Base-by-base conservation (phyloP, 2,113 vertebrate genomes). In the Triplophysa tibetana region DNA sequence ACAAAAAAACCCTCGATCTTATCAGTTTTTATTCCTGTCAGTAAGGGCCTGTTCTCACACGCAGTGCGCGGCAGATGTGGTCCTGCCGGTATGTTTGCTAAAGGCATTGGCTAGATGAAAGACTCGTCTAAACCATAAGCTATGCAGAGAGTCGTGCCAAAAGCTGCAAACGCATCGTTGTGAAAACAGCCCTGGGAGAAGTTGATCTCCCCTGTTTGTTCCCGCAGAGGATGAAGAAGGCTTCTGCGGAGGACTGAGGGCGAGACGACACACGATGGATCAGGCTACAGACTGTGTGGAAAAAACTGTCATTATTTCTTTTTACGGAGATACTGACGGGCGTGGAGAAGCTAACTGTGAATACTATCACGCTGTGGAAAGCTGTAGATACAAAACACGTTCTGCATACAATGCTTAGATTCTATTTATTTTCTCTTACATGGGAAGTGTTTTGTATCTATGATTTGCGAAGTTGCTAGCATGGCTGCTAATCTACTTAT, bases 91-190 rank as follows among this genome's bases (percentile, higher is more conserved):
- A 86, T 89, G 90, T 91, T 88, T 91, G 90, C 91, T 93, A 82
- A 89, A 92, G 91, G 92, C 89, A 86, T 83, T 88, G 89, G 87
- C 87, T 84, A 90, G 90, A 93, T 93, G 91, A 93, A 93, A 92
- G 91, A 58, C 60, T 86, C 89, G 89, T 88, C 90, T 92, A 91
- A 91, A 93, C 88, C 90, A 92, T 93, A 92, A 93, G 91, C 91
- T 92, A 93, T 93, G 92, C 90, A 89, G 91, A 91, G 91, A 84
- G 87, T 86, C 67, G 79, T 90, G 92, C 92, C 92, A 93, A 87
- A 79, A 88, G 90, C 87, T 89, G 89, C 89, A 93, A 92, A 93
- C 90, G 91, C 89, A 93, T 92, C 88, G 87, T 89, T 81, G 84
- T 90, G 92, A 93, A 92, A 93, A 93, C 89, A 90, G 90, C 88